phyloP scores from a whole-genome alignment of 2,113 vertebrate species.

The Chelonoidis abingdonii region DNA sequence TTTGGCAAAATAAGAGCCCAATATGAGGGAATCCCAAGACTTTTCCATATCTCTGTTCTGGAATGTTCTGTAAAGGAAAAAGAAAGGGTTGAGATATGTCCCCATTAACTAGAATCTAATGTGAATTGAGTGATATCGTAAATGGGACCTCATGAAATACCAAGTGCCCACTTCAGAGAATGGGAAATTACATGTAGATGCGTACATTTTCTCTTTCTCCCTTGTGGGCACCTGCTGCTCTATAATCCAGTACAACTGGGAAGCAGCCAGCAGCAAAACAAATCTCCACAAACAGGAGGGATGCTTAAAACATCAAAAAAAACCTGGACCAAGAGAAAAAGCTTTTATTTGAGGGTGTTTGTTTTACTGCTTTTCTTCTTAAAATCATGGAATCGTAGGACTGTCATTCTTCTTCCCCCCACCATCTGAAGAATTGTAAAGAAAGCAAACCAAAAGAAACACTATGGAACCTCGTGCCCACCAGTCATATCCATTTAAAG shows the following conservation, averaged over 20 bases:
- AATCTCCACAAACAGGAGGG: constrained; percentile 25
- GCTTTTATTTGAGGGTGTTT: constrained; percentile 16
- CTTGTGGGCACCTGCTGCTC: constrained; percentile 36
- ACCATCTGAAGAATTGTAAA: not conserved
- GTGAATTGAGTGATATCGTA: constrained; percentile 36
- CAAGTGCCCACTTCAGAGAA: not conserved
- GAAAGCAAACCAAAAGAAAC: constrained; percentile 30
- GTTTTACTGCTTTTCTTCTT: constrained; percentile 29
- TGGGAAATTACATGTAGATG: constrained; percentile 54
- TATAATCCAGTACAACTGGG: constrained; percentile 51
- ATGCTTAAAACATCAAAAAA: constrained; percentile 59
- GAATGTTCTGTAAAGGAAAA: constrained; percentile 58
- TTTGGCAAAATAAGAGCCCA: constrained; percentile 55
- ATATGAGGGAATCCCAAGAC: constrained; percentile 28
- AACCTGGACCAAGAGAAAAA: constrained; percentile 53
- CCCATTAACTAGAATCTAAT: not conserved
- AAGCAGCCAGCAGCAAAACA: constrained; percentile 55
- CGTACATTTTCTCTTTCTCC: constrained; percentile 44
- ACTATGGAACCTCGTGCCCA: constrained; percentile 40
- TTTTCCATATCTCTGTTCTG: constrained; percentile 42
- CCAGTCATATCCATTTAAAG: constrained; percentile 31
- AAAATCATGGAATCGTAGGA: no score
- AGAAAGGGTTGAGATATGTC: constrained; percentile 39
- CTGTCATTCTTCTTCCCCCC: not conserved
- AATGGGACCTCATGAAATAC: constrained; percentile 17